Base-by-base conservation (phyloP, 2,797 vertebrate species). In the Crenuchus spilurus region DNA sequence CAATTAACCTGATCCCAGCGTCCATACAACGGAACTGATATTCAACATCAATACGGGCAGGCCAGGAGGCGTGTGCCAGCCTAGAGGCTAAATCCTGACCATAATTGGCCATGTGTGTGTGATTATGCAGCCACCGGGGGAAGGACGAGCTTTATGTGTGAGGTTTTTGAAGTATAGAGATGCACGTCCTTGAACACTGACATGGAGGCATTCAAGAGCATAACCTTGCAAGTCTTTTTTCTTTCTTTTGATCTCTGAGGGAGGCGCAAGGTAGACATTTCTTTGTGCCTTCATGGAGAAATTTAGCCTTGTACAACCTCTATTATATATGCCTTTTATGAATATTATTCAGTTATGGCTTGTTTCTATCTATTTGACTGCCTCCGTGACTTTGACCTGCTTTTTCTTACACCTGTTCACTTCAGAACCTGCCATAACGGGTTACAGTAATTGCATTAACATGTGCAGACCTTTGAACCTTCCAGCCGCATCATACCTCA, bases 101-200 rank as follows among this genome's bases (percentile, higher is more conserved):
- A 26, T 76, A 76, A 86, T 82, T 84, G 74, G 33, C 52, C 30
- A 46, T 67, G 64, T 70, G 39, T 71, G 57, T 72, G 58, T 76
- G 71, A 80, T 84, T 63, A 71, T 78, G 26, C 33, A 10, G 60
- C 49, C 49, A 70, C 67, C 16, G 4, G 37, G 35, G 11, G n/a
- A 72, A 69, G 58, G 44, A 72, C 31, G 9, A 60, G 51, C 54
- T 72, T 72, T 73, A 41, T 54, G 13, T 20, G 35, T 24, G 4
- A 42, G 35, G 41, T 70, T 76, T n/a, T 58, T 55, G 58, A 61
- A 66, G 16, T 3, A 31, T 4, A 31, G 7, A 49, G 44, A 63
- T 33, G 33, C 13, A 22, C 61, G 65, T 35, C 69, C 70, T 55
- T 82, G 66, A 73, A 72, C 58, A 76, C 61, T 63, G 48, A 74